A percentile compares a stretch with the other conserved stretches of the same genome.
Conservation (phyloP, 2,797 vertebrate species). For the Serranus cabrilla region DNA sequence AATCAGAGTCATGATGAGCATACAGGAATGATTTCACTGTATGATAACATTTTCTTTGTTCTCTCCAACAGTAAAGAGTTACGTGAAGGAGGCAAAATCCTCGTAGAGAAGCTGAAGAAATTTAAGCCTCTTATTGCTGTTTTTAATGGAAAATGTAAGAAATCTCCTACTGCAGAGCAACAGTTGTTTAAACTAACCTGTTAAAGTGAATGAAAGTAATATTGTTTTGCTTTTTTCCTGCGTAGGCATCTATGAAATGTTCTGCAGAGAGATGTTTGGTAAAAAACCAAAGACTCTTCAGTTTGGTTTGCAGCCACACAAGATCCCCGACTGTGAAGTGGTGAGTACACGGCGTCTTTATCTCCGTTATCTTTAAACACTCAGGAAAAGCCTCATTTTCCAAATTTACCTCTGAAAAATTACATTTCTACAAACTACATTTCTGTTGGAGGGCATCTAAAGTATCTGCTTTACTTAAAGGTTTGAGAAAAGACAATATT, state of each 20-base stretch:
- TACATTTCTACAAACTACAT: too few species aligned
- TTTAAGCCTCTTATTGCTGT: slow-evolving; percentile 97
- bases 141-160: slow-evolving; percentile 95
- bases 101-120: slow-evolving; percentile 96
- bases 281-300: slow-evolving; percentile 95
- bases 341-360: slow-evolving; percentile 80
- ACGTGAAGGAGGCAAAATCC: slow-evolving; percentile 96
- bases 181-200: background rate
- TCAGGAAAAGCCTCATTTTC: background rate
- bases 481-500: too few species aligned
- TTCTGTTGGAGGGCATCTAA: background rate
- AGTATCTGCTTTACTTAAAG: background rate
- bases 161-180: background rate
- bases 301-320: slow-evolving; percentile 98
- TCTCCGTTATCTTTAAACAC: background rate
- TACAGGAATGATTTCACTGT: background rate
- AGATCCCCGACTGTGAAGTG: slow-evolving; percentile 96
- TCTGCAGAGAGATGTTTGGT: slow-evolving; percentile 98
- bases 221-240: background rate
- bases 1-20: background rate
- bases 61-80: slow-evolving; percentile 93
- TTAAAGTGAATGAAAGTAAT: background rate
- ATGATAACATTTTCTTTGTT: slow-evolving; percentile 8
- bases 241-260: slow-evolving; percentile 99
- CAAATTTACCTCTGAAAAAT: background rate